Conservation (phyloP, 2,888 invertebrate species). For the Rhabditoides inermis region DNA sequence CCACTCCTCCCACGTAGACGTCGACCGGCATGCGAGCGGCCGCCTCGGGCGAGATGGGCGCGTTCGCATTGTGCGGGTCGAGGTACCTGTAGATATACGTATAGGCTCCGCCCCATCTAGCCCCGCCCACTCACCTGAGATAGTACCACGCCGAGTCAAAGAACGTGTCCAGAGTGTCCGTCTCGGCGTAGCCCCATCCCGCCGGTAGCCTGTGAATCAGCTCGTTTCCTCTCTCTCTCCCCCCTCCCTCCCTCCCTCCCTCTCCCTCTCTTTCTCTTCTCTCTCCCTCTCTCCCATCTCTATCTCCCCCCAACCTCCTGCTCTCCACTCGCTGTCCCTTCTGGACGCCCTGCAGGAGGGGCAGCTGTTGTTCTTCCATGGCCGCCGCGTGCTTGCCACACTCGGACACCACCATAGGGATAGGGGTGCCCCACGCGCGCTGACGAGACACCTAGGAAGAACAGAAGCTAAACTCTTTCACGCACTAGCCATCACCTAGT, state of each 20-base stretch:
- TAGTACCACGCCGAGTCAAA: conserved; percentile 95
- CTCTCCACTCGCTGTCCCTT: neutral
- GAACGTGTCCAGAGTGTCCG: conserved; percentile 99
- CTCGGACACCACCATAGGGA: conserved; percentile 68
- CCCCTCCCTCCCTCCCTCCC: too few species aligned
- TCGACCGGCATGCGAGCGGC: conserved; percentile 85
- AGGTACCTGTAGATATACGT: conserved; percentile 79
- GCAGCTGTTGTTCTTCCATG: conserved; percentile 19
- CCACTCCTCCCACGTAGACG: conserved; percentile 91
- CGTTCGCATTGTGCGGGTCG: conserved; percentile 68
- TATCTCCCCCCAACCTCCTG: neutral
- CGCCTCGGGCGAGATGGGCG: conserved; percentile 58
- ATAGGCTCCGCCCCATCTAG: too few species aligned
- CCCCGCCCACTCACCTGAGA: neutral
- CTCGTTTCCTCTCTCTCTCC: conserved; percentile 56
- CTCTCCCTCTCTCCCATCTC: neutral
- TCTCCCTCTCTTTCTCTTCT: too few species aligned
- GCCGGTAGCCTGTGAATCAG: conserved; percentile 52
- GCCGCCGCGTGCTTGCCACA: conserved; percentile 17
- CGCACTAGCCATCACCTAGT: too few species aligned
- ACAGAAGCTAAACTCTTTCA: conserved; percentile 89
- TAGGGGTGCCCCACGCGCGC: conserved; percentile 96
- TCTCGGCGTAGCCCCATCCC: conserved; percentile 69
- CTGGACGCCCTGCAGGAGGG: conserved; percentile 16
- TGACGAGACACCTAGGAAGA: too few species aligned